Base-by-base conservation (phyloP, 2,888 invertebrate genomes). In the Dryadula phaetusa region DNA sequence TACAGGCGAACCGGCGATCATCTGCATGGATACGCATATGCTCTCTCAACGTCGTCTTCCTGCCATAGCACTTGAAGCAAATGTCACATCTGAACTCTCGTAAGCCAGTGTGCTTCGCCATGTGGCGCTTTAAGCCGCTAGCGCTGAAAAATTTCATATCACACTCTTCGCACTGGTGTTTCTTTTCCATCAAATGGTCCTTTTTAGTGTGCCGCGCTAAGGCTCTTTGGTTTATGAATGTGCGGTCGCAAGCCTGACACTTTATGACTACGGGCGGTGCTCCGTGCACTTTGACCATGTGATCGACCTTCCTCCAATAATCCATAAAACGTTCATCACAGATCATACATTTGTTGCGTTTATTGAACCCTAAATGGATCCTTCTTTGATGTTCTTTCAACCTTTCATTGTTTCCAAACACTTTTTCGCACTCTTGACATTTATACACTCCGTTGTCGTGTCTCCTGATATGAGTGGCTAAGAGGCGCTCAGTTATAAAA, bases 151-250 rank as follows among this genome's bases (percentile, higher is more conserved):
- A 87, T 6, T 76, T 78, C 77, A 86, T 90, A 0, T 87, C 88
- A 46, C 93, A 93, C 10, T 91, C 82, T 0, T 77, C 76, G 54
- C 93, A 93, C 20, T 82, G 84, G 42, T 88, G 90, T 14, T 83
- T 80, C 25, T 82, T 76, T 65, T 88, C 87, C 78, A 85, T 74
- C 3, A 93, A 77, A 66, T 93, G 93, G 10, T 89, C 84, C 66
- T 82, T 85, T 70, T 82, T 87, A 3, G 78, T 83, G 47, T 89
- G 89, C 0, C 74, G 72, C 0, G 81, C 72, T 2, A 88, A 63
- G 0, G 78, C 72, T n/a, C 81, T 75, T 53, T 84, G 83, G 12
- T 82, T 81, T 8, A 76, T 75, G 49, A 87, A 89, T 0, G 80
- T 80, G 1, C 81, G 76, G 0, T 86, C 83, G 47, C 89, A 89